These are phyloP conservation scores for Cheilosia variabilis DNA, from an alignment of 2,888 invertebrate species.

Conservation along the genomic window DNA sequence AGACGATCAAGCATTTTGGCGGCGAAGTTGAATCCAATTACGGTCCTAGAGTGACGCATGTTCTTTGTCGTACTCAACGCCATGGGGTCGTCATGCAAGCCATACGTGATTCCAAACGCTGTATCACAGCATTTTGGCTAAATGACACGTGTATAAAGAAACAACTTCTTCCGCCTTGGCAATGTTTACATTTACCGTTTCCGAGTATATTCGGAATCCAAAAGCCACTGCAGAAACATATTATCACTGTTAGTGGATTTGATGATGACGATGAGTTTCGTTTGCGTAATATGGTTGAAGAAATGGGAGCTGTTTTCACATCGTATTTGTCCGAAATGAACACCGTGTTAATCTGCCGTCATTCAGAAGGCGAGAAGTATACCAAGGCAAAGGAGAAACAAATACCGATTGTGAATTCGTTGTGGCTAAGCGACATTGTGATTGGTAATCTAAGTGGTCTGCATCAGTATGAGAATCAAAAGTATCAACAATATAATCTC, in stretches of 20 bases:
- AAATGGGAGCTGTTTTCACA: slow-evolving; percentile 93
- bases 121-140: slow-evolving; percentile 94
- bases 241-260: slow-evolving; percentile 95
- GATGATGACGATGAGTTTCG: slow-evolving; percentile 92
- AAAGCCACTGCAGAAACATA: slow-evolving; percentile 89
- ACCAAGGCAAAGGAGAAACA: slow-evolving; percentile 96
- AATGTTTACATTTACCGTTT: slow-evolving; percentile 95
- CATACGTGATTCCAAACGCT: slow-evolving; percentile 87
- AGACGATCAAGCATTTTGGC: slow-evolving; percentile 91
- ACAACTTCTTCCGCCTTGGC: slow-evolving; percentile 96
- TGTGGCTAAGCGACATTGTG: slow-evolving; percentile 96
- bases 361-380: slow-evolving; percentile 94
- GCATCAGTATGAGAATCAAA: slow-evolving; percentile 91
- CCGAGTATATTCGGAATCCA: slow-evolving; percentile 87
- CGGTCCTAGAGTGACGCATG: slow-evolving; percentile 94
- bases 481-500: slow-evolving; percentile 94
- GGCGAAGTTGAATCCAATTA: slow-evolving; percentile 95
- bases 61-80: slow-evolving; percentile 95
- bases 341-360: slow-evolving; percentile 90
- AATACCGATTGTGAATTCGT: slow-evolving; percentile 94
- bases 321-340: slow-evolving; percentile 91
- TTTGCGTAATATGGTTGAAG: slow-evolving; percentile 92
- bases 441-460: slow-evolving; percentile 94
- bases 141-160: slow-evolving; percentile 95
- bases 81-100: slow-evolving; percentile 95